Evolutionary conservation across 2,888 invertebrate species (phyloP).

Genomic region (Ashinkailepas kermadecensis): DNA sequence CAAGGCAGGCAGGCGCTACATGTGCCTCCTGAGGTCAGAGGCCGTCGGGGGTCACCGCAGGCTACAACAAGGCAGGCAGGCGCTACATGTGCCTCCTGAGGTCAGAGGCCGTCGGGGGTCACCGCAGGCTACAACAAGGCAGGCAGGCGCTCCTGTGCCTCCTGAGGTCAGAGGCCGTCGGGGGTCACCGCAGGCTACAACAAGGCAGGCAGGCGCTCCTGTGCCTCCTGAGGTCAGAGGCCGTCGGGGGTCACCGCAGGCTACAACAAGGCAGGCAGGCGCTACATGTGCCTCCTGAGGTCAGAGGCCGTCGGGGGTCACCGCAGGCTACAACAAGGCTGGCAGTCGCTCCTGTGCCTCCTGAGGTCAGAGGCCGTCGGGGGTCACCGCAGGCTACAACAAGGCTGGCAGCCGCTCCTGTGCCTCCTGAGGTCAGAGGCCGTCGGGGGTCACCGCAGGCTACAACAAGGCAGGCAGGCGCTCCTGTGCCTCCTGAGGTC

Average conservation of each 20-base stretch:
- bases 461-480: constrained; percentile 39
- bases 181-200: too few species aligned
- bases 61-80: too few species aligned
- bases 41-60: too few species aligned
- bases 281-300: constrained; percentile 52
- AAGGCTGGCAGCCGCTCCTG: constrained; percentile 45
- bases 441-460: too few species aligned
- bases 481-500: constrained; percentile 54
- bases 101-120: constrained; percentile 35
- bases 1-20: too few species aligned
- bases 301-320: neutral
- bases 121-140: too few species aligned
- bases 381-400: too few species aligned
- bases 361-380: constrained; percentile 46
- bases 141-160: constrained; percentile 48
- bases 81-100: constrained; percentile 51
- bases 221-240: constrained; percentile 51
- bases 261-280: too few species aligned
- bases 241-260: too few species aligned
- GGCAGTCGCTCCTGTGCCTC: constrained; percentile 49
- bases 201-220: constrained; percentile 44
- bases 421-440: constrained; percentile 50
- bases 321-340: too few species aligned
- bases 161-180: constrained; percentile 47
- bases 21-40: constrained; percentile 52